Evolutionary conservation across 2,797 vertebrate species (phyloP).

Genomic region (Protonibea diacanthus): DNA sequence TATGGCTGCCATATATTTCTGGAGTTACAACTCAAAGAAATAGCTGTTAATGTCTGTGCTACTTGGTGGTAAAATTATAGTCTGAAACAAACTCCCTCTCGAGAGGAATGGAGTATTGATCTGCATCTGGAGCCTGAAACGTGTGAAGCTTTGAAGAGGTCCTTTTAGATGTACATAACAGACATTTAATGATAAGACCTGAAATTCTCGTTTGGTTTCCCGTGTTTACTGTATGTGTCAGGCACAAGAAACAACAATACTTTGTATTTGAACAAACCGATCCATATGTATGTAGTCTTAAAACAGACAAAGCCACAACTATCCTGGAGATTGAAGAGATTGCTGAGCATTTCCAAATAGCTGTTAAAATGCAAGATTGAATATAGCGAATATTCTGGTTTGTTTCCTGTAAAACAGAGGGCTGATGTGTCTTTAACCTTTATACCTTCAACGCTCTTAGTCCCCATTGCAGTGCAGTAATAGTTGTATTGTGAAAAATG

Average conservation of each 20-base stretch:
- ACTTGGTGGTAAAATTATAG: constrained; percentile 64
- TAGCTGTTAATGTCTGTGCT: constrained; percentile 62
- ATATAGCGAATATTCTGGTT: constrained; percentile 30
- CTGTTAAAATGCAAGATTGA: not conserved
- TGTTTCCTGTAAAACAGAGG: constrained; percentile 14
- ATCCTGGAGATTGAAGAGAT: not conserved
- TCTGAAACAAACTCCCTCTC: constrained; percentile 53
- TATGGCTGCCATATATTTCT: constrained; percentile 64
- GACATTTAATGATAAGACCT: constrained; percentile 40
- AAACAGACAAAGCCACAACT: not conserved
- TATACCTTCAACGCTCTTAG: constrained; percentile 22
- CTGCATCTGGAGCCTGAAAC: constrained; percentile 52
- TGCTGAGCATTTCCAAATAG: not conserved
- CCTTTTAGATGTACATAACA: constrained; percentile 40
- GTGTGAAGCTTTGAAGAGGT: constrained; percentile 44
- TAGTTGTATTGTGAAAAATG: constrained; percentile 52
- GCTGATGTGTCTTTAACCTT: constrained; percentile 48
- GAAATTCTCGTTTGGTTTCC: constrained; percentile 6
- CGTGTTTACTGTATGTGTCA: not conserved
- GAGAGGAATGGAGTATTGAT: constrained; percentile 71
- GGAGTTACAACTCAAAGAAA: constrained; percentile 64
- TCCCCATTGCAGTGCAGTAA: constrained; percentile 31
- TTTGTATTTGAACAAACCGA: not conserved
- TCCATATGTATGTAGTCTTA: not conserved
- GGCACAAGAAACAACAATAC: not conserved